Conservation (phyloP, 1,140 invertebrate species). For the Eriosoma lanigerum region DNA sequence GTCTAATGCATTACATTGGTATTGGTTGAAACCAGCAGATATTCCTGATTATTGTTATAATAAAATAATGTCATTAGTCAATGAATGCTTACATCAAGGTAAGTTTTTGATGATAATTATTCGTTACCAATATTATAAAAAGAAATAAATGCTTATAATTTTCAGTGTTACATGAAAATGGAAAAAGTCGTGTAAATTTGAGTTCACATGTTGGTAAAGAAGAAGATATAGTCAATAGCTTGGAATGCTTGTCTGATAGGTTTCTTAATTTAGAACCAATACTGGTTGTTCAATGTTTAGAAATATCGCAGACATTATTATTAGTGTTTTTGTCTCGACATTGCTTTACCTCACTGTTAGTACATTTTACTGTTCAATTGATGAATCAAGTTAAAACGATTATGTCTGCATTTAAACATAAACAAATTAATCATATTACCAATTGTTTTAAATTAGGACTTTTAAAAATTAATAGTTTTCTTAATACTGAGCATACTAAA, state of each 20-base stretch:
- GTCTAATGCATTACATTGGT: constrained; percentile 32
- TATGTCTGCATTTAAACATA: background rate
- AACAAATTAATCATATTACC: background rate
- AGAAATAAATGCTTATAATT: background rate
- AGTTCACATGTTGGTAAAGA: constrained; percentile 2
- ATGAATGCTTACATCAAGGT: constrained; percentile 30
- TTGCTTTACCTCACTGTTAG: background rate
- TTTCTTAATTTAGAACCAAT: constrained; percentile 28
- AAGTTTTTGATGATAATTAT: background rate
- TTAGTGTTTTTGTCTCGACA: constrained; percentile 18
- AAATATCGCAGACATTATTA: constrained; percentile 31
- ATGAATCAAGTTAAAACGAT: constrained; percentile 28
- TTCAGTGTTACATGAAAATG: constrained; percentile 24
- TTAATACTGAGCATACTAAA: background rate
- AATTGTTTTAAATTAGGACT: constrained; percentile 47
- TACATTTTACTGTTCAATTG: constrained; percentile 2
- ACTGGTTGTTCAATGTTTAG: constrained; percentile 38
- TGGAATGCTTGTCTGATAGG: constrained; percentile 1
- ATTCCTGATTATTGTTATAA: constrained; percentile 34
- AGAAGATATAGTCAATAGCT: constrained; percentile 18
- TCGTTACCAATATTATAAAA: background rate
- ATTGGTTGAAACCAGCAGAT: constrained; percentile 27
- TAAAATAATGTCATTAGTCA: constrained; percentile 8
- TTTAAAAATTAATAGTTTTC: constrained; percentile 21
- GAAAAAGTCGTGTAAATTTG: constrained; percentile 15